These are phyloP conservation scores for Coracias cyanogaster DNA, from an alignment of 2,797 vertebrate species.

Conservation along the genomic window DNA sequence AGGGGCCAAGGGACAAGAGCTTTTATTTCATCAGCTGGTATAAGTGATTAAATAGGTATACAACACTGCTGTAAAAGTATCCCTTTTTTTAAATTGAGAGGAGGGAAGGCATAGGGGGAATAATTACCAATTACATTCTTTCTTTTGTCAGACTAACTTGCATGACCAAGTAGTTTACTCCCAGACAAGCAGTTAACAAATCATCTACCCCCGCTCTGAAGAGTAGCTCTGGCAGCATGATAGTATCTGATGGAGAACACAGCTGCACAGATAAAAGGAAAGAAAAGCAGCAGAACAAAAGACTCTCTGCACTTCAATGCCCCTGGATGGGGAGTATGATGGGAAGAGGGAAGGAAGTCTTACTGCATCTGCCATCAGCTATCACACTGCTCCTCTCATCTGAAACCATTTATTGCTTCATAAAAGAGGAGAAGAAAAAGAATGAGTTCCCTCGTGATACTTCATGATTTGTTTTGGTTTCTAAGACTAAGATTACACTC, in stretches of 20 bases:
- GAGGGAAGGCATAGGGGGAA: neutral
- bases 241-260: slow-evolving; percentile 18
- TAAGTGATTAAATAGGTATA: slow-evolving; percentile 67
- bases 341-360: neutral
- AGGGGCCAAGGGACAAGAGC: slow-evolving; percentile 64
- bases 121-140: slow-evolving; percentile 42
- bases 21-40: slow-evolving; percentile 72
- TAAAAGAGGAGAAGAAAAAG: neutral
- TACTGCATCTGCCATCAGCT: neutral
- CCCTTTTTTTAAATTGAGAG: neutral
- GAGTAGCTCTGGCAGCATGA: neutral
- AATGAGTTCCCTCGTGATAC: neutral
- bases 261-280: slow-evolving; percentile 34
- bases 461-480: slow-evolving; percentile 17
- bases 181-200: slow-evolving; percentile 51
- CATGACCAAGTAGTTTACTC: slow-evolving; percentile 22
- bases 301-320: neutral
- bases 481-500: neutral
- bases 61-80: slow-evolving; percentile 27
- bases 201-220: slow-evolving; percentile 3
- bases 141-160: slow-evolving; percentile 36
- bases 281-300: slow-evolving; percentile 18
- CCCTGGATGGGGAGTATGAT: neutral
- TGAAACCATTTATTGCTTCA: neutral
- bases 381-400: neutral